Percentiles rank a stretch among this genome's conserved stretches.
Evolutionary conservation across 2,888 invertebrate species (phyloP).

Genomic region (Arge pagana): DNA sequence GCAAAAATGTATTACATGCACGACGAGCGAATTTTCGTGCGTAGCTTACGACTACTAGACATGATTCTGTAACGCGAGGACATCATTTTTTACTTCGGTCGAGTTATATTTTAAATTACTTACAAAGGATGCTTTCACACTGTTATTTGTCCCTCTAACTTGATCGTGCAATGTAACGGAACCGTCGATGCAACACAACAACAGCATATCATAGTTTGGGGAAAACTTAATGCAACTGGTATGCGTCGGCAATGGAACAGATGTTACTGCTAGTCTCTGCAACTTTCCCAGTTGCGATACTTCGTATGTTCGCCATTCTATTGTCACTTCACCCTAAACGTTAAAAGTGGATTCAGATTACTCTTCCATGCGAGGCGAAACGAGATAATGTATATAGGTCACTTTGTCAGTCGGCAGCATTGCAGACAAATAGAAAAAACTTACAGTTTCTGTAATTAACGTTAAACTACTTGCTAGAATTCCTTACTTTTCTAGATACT

Average conservation of each 20-base stretch:
- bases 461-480: constrained; percentile 32
- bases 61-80: no score
- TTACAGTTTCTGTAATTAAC: constrained; percentile 2
- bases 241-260: constrained; percentile 73
- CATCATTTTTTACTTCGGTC: no score
- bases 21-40: not conserved
- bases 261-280: constrained; percentile 69
- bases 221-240: constrained; percentile 69
- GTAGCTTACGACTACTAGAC: no score
- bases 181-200: constrained; percentile 85
- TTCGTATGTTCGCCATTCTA: constrained; percentile 71
- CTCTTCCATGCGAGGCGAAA: no score
- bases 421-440: no score
- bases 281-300: constrained; percentile 64
- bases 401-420: no score
- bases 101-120: constrained; percentile 49
- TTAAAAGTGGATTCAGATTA: constrained; percentile 1
- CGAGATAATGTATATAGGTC: no score
- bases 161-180: constrained; percentile 81
- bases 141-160: constrained; percentile 73
- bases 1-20: no score
- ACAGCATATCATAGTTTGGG: constrained; percentile 73
- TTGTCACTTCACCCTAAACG: constrained; percentile 68
- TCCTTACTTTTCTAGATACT: constrained; percentile 68
- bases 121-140: constrained; percentile 80